Evolutionary conservation across 2,888 invertebrate genomes (phyloP), one percentile per base, ranked within the genome.

Genomic region (Eupithecia dodoneata): DNA sequence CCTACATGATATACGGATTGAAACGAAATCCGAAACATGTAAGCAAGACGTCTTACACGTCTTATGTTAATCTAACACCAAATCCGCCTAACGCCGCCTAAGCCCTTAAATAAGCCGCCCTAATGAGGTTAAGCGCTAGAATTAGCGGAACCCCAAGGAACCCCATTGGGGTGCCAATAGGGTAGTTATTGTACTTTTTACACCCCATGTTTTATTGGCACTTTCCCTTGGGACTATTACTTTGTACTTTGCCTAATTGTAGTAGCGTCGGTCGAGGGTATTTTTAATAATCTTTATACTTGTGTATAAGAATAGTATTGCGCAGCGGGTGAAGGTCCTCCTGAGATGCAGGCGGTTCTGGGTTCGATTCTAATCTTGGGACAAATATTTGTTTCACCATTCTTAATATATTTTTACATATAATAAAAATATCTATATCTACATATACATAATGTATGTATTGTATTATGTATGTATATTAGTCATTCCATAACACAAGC

Each of bases 51-150:
- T 77, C 80, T 76, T 74, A 78, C 76, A 79, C 75, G 63, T 30
- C 63, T 63, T 63, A 63, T 30, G 80, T 78, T 85, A 87, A 87
- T 86, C 87, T 84, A 70, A 81, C 83, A 83, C 81, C 81, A 84
- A 80, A 81, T 81, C 76, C 76, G 82, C 79, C 85, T 81, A 81
- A 85, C 78, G 76, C 81, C 73, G 47, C 65, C 79, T 80, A 84
- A 87, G 85, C 85, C 86, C 86, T 63, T 87, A 89, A 91, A 89
- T 90, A 91, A 92, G 88, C 91, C 89, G 84, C 85, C 87, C 91
- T 90, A 92, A 92, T 89, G 89, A 89, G 87, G 90, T 88, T 92
- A 91, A 92, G 90, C 87, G 86, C 86, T 84, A 88, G 88, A 86
- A 91, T 92, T 90, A 89, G 86, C 84, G 84, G 71, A 66, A 71